phyloP scores from a whole-genome alignment of 92 coral and sea anemone species.

The Phenganax stokvisi region DNA sequence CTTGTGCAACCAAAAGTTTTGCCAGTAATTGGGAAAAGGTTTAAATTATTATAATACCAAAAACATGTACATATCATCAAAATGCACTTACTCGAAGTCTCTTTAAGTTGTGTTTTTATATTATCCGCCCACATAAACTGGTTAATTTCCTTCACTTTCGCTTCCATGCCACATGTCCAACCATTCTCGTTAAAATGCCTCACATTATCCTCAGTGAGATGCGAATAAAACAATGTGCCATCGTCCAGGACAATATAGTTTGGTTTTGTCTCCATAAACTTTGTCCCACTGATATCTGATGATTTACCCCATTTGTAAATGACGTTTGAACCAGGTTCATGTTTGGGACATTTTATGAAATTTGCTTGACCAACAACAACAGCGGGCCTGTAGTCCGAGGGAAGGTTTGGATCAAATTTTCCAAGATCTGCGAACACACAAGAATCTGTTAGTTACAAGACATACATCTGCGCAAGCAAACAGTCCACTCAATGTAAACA shows the following conservation, averaged over 20 bases:
- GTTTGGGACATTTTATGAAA: constrained; percentile 25
- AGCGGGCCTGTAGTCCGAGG: not conserved
- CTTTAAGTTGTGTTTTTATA: not conserved
- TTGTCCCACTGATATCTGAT: not conserved
- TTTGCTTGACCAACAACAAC: constrained; percentile 27
- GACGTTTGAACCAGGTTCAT: constrained; percentile 10
- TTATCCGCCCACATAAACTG: constrained; percentile 22
- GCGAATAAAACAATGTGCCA: constrained; percentile 30
- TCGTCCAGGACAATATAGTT: constrained; percentile 25
- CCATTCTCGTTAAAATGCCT: not conserved
- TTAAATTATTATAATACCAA: not conserved
- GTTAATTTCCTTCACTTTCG: not conserved
- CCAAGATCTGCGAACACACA: constrained; percentile 11
- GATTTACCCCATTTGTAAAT: constrained; percentile 34
- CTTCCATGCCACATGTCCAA: constrained; percentile 29
- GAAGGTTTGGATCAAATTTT: not conserved
- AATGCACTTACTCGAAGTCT: not conserved
- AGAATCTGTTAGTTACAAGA: not conserved
- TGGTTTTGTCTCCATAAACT: constrained; percentile 10
- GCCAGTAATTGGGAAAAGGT: too few species aligned
- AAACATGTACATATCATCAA: not conserved
- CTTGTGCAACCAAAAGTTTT: too few species aligned
- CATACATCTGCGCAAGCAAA: too few species aligned
- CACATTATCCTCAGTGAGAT: constrained; percentile 4
- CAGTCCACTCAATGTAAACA: too few species aligned